Evolutionary conservation across 2,797 vertebrate species (phyloP), one percentile per base, ranked within the genome.

Genomic region (Acridotheres tristis): DNA sequence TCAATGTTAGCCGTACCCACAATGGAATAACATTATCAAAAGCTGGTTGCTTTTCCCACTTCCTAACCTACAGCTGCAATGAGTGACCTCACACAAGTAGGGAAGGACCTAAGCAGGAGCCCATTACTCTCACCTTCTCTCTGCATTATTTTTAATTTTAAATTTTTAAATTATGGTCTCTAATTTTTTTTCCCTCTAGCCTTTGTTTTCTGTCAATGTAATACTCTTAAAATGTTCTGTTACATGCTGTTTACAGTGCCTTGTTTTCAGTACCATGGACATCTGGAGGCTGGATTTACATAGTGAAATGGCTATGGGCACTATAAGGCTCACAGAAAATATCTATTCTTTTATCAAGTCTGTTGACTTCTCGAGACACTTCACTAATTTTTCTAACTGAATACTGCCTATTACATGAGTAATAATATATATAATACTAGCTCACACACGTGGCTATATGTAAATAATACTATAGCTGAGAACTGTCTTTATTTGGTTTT

Each of bases 1-100:
- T 86, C 71, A 42, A 0, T 43, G 26, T 66, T 62, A 65, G 20
- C 53, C 0, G 0, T 17, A 57, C 26, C 16, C 4, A 0, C 45
- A 67, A 27, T 25, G 29, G 16, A 88, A 69, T 5, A 80, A 30
- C 5, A 4, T 20, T 67, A 78, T 23, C 6, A 73, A 80, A 92
- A 88, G 9, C 19, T 27, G 17, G n/a, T 34, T 84, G 32, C 11
- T 62, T 88, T 80, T 13, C 3, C 22, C 22, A 23, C 47, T 55
- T 90, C 42, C 26, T 61, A 89, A 54, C 3, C 38, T 36, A 45
- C 11, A 38, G 22, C 8, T 71, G 32, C 29, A 59, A 17, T 12
- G 15, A 57, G 4, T 4, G 12, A 51, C 38, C 43, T 81, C 32
- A 42, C 2, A 7, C 29, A 85, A 53, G 34, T 3, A 59, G 23